Conservation (phyloP, 2,888 invertebrate species). For the Acronicta leporina region DNA sequence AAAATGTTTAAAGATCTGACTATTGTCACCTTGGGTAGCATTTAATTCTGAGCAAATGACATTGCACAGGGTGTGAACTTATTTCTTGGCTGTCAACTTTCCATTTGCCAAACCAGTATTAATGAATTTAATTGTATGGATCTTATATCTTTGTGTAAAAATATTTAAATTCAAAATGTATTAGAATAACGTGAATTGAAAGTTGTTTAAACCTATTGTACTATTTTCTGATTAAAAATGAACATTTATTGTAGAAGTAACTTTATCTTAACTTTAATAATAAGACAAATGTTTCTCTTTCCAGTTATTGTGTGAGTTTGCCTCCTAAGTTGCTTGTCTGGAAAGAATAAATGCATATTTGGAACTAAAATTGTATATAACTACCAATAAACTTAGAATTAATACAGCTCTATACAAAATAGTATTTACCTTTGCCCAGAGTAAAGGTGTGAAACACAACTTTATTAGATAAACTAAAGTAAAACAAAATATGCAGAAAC, state of each 20-base stretch:
- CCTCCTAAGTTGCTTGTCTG: too few species aligned
- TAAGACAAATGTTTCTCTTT: slow-evolving; percentile 23
- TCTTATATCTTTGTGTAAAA: slow-evolving; percentile 32
- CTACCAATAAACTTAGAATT: background rate
- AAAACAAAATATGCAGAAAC: background rate
- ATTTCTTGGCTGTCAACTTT: slow-evolving; percentile 16
- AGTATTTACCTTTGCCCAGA: too few species aligned
- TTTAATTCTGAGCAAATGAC: background rate
- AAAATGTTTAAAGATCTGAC: too few species aligned
- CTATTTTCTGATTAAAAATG: slow-evolving; percentile 43
- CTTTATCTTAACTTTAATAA: slow-evolving; percentile 34
- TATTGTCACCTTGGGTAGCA: too few species aligned
- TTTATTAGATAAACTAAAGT: too few species aligned
- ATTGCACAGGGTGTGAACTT: background rate
- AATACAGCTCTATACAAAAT: background rate
- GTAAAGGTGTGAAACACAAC: too few species aligned
- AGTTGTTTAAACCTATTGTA: slow-evolving; percentile 23
- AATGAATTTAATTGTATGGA: slow-evolving; percentile 35
- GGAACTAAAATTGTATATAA: slow-evolving; percentile 6
- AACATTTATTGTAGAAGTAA: slow-evolving; percentile 33
- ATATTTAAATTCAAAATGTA: slow-evolving; percentile 30
- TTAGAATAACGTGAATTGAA: slow-evolving; percentile 36
- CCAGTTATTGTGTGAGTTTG: slow-evolving; percentile 19
- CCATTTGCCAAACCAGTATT: slow-evolving; percentile 57
- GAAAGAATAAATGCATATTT: too few species aligned